These are phyloP conservation scores for Tupiocoris notatus DNA, from an alignment of 2,888 invertebrate genomes.

Conservation along the genomic window DNA sequence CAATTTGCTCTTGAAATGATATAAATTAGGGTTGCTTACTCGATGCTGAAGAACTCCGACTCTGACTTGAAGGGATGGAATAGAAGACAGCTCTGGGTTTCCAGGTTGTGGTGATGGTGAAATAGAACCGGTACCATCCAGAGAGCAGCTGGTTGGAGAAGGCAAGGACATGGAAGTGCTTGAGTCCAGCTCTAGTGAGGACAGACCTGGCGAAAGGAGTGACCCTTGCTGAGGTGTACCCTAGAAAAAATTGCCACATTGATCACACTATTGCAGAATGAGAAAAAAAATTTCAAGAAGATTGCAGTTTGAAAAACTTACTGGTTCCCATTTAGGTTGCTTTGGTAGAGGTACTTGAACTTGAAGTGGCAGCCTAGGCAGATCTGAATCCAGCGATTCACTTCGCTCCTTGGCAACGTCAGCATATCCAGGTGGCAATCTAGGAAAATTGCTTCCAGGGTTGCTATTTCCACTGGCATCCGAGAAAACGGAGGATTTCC, in stretches of 20 bases:
- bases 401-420: conserved; percentile 63
- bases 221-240: conserved; percentile 49
- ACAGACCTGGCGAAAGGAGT: conserved; percentile 52
- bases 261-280: too few species aligned
- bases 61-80: conserved; percentile 60
- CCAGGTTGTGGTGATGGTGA: conserved; percentile 48
- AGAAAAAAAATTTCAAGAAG: too few species aligned
- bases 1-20: not conserved
- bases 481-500: conserved; percentile 45
- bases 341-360: conserved; percentile 63
- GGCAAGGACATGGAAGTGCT: conserved; percentile 75
- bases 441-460: conserved; percentile 42
- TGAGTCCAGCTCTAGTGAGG: conserved; percentile 63
- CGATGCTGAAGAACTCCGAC: conserved; percentile 77
- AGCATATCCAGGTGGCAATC: conserved; percentile 59
- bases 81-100: conserved; percentile 61
- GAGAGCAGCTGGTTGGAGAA: conserved; percentile 71
- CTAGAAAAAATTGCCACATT: too few species aligned
- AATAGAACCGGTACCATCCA: conserved; percentile 59
- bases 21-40: conserved; percentile 65
- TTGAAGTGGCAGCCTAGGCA: conserved; percentile 69
- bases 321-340: conserved; percentile 46
- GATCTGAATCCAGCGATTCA: conserved; percentile 63
- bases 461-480: conserved; percentile 39
- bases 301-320: too few species aligned